Evolutionary conservation across 2,797 vertebrate species (phyloP), one percentile per base, ranked within the genome.

Genomic region (Tangara arthus): DNA sequence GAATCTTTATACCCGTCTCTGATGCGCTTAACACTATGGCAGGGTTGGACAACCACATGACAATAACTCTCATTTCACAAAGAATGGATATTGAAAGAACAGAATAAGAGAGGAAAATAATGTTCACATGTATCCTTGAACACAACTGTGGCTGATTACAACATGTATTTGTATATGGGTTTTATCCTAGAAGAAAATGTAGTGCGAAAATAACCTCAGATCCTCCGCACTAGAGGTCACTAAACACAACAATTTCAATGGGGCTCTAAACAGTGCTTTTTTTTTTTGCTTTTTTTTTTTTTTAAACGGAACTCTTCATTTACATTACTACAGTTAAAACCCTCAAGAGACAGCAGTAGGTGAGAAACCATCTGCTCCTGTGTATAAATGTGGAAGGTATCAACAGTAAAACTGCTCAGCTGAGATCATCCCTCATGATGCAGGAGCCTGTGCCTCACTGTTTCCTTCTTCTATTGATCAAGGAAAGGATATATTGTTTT

Each of bases 221-320:
- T 37, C 80, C 37, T 89, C 91, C 42, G 21, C 86, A 80, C 93
- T 82, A 95, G 84, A 93, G 89, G 90, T 94, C 64, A 87, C 60
- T 61, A 71, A 90, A 87, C n/a, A 73, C 73, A 88, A 59, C 52
- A 34, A 2, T 82, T 92, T 91, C 49, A 87, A 80, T 82, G 28
- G 28, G 4, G 68, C n/a, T 64, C 20, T 66, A 70, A 72, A 55
- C 8, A 39, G 34, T 50, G 4, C 8, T 7, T 22, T 16, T 14
- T 26, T 44, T 57, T 23, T 44, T 26, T 32, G n/a, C 34, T 19
- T 19, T 32, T 18, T 21, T 52, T 39, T 39, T 39, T 61, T 32
- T 11, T 46, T n/a, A 4, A 18, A 34, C 8, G 2, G 35, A 91
- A 42, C 37, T 50, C 9, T 80, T 95, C 2, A 50, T 79, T 90